Percentiles rank a stretch among this genome's conserved stretches.
These are phyloP conservation scores for Melanerpes aurifrons DNA, from an alignment of 2,113 vertebrate genomes.

Conservation along the genomic window DNA sequence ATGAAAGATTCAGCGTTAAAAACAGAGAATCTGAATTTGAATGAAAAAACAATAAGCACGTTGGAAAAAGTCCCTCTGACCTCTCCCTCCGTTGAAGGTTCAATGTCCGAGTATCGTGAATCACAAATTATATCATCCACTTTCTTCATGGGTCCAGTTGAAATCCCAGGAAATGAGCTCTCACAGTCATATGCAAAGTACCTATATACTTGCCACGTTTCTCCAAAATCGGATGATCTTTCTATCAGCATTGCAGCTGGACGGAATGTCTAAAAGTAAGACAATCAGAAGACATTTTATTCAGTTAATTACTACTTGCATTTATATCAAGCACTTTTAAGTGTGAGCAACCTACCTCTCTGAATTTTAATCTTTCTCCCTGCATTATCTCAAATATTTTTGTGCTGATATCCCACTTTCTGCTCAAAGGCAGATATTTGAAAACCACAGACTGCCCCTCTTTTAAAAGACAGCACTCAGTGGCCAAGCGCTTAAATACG, in stretches of 20 bases:
- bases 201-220: conserved; percentile 92
- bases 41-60: not conserved
- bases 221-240: conserved; percentile 93
- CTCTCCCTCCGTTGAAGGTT: conserved; percentile 96
- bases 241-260: conserved; percentile 96
- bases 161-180: conserved; percentile 85
- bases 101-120: conserved; percentile 95
- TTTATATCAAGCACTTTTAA: not conserved
- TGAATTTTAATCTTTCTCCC: not conserved
- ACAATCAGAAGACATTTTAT: not conserved
- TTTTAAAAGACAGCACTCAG: not conserved
- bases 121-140: conserved; percentile 97
- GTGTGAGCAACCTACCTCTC: not conserved
- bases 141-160: conserved; percentile 90
- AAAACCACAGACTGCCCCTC: not conserved
- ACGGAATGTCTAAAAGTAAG: conserved; percentile 87
- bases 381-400: not conserved
- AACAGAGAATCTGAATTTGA: not conserved
- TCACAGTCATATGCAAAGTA: conserved; percentile 98
- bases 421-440: not conserved
- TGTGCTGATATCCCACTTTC: not conserved
- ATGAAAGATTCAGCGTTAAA: not conserved
- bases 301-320: not conserved
- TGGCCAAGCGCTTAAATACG: not conserved
- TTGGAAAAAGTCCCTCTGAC: conserved; percentile 64